Evolutionary conservation across 2,113 vertebrate genomes (phyloP), one percentile per base, ranked within the genome.

Genomic region (Pogonocichla stellata): DNA sequence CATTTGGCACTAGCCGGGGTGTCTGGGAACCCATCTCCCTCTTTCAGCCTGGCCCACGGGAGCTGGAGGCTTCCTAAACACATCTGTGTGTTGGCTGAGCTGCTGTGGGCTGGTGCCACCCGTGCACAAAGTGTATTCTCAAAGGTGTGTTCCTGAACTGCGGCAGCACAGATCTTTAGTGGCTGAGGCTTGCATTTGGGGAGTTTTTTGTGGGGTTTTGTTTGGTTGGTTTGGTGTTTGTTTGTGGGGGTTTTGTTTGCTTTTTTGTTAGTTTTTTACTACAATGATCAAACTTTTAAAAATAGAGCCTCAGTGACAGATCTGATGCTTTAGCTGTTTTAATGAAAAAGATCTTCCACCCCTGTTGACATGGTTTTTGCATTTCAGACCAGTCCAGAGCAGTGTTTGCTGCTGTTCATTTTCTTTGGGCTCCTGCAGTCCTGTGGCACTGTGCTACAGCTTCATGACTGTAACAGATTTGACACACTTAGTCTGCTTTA

Each of bases 11-110:
- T 72, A 8, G 17, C 48, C 54, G 45, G 10, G 20, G 10, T 93
- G 66, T 34, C 34, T 0, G 4, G 45, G 73, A 85, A 10, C 50
- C 16, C 40, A 2, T 26, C 5, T 94, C 60, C 8, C 42, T 58
- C 47, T 65, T 65, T 38, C 54, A 72, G 62, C 45, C 29, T 38
- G 61, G 12, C 50, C 42, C 20, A 1, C 0, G 0, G 73, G 38
- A 86, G 54, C n/a, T 53, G 56, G 48, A 61, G 20, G 53, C 19
- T 22, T 69, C 84, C 62, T n/a, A 19, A 50, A 5, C 25, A 24
- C 24, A 3, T 61, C n/a, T 61, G 20, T 3, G 19, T 6, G 1
- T n/a, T 47, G 78, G 25, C 80, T 19, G 42, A n/a, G 28, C 9
- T 70, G 51, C 20, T 47, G 73, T 33, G 26, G 8, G 2, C 54